Conservation (phyloP, 2,888 invertebrate genomes). For the Pseudococcus jackbeardsleyi region DNA sequence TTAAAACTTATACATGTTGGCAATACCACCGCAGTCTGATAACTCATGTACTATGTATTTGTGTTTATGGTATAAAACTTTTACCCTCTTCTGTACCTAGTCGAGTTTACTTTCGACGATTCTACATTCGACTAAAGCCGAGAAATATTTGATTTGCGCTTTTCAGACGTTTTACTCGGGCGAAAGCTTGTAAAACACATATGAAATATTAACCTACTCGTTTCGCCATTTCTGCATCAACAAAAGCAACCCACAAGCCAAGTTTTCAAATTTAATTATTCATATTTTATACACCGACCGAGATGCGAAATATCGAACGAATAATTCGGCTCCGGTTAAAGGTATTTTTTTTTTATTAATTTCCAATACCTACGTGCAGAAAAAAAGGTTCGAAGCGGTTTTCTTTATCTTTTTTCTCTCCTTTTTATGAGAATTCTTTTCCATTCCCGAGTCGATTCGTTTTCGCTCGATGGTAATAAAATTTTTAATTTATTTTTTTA, state of each 20-base stretch:
- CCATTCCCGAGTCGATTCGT: not conserved
- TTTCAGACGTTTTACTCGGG: not conserved
- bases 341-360: conserved; percentile 17
- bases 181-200: not conserved
- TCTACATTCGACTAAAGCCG: conserved; percentile 8
- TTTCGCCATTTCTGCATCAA: conserved; percentile 24
- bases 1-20: not conserved
- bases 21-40: not conserved
- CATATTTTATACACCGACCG: not conserved
- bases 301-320: not conserved
- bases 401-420: not conserved
- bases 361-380: not conserved
- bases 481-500: conserved; percentile 33
- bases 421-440: not conserved
- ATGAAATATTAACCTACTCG: conserved; percentile 23
- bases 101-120: not conserved
- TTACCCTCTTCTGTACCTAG: not conserved
- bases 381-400: not conserved
- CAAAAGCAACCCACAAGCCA: not conserved
- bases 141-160: conserved; percentile 25
- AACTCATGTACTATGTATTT: conserved; percentile 12
- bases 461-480: not conserved
- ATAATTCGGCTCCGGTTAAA: not conserved
- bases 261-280: conserved; percentile 41
- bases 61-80: conserved; percentile 18